Conservation (phyloP, 2,113 vertebrate genomes). For the Larimichthys polyactis region DNA sequence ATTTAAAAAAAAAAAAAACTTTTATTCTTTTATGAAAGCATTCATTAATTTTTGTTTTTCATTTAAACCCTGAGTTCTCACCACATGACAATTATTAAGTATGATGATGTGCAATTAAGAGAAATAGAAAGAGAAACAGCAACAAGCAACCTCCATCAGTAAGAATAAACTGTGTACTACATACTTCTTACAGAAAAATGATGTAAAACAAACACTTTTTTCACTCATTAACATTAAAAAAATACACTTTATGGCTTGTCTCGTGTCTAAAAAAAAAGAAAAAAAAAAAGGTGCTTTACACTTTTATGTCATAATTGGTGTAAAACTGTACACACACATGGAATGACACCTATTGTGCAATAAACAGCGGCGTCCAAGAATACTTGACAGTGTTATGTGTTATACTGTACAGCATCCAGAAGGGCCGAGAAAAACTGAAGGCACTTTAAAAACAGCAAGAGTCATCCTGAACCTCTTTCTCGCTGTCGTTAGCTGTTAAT, state of each 20-base stretch:
- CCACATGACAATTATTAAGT: slow-evolving; percentile 33
- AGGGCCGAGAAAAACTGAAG: slow-evolving; percentile 53
- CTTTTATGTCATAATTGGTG: slow-evolving; percentile 35
- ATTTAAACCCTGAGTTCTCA: slow-evolving; percentile 82
- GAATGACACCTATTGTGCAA: slow-evolving; percentile 70
- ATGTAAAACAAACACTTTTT: slow-evolving; percentile 5
- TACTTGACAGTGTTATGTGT: slow-evolving; percentile 21
- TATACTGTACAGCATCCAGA: slow-evolving; percentile 32
- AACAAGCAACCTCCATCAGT: slow-evolving; percentile 5
- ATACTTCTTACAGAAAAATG: neutral
- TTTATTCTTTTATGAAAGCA: slow-evolving; percentile 60
- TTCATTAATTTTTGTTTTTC: slow-evolving; percentile 45
- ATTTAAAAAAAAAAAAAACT: slow-evolving; percentile 52
- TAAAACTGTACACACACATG: slow-evolving; percentile 61
- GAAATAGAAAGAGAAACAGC: slow-evolving; percentile 40
- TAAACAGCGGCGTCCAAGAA: slow-evolving; percentile 45
- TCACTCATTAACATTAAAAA: slow-evolving; percentile 26
- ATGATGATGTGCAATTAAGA: slow-evolving; percentile 57
- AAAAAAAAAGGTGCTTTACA: slow-evolving; percentile 4
- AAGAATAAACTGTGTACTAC: neutral
- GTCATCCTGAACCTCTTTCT: slow-evolving; percentile 14
- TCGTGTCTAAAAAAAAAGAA: slow-evolving; percentile 24
- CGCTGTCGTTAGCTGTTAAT: slow-evolving; percentile 28
- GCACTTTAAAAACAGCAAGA: slow-evolving; percentile 69
- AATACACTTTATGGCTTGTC: slow-evolving; percentile 69